phyloP scores from a whole-genome alignment of 2,113 vertebrate species.

The Bambusicola thoracicus region DNA sequence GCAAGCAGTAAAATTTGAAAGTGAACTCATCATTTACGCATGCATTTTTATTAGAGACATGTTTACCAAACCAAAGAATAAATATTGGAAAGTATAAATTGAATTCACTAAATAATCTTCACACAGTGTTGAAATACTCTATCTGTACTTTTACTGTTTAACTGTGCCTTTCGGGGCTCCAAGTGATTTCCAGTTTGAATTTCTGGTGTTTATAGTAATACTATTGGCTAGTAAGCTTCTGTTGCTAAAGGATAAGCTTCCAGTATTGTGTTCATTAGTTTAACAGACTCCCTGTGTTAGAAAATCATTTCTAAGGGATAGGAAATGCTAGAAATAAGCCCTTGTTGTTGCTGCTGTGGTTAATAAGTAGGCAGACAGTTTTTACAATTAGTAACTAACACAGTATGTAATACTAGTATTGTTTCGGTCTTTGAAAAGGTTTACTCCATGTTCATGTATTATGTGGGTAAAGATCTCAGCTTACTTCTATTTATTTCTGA shows the following conservation, averaged over 20 bases:
- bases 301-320: background rate
- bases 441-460: background rate
- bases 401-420: background rate
- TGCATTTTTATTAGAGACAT: constrained; percentile 7
- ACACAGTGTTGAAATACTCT: background rate
- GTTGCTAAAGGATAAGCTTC: background rate
- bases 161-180: background rate
- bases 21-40: constrained; percentile 34
- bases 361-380: background rate
- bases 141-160: background rate
- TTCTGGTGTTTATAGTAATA: background rate
- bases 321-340: background rate
- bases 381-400: background rate
- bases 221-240: background rate
- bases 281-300: background rate
- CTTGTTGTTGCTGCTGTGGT: background rate
- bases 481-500: background rate
- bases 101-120: background rate
- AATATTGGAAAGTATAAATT: constrained; percentile 24
- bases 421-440: background rate
- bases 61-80: constrained; percentile 54
- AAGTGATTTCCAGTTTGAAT: background rate
- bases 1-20: constrained; percentile 22
- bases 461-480: background rate
- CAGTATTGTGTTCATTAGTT: background rate